A percentile compares a stretch with the other conserved stretches of the same genome.
These are phyloP conservation scores for Sussaba pulchella DNA, from an alignment of 2,888 invertebrate genomes.

Conservation along the genomic window DNA sequence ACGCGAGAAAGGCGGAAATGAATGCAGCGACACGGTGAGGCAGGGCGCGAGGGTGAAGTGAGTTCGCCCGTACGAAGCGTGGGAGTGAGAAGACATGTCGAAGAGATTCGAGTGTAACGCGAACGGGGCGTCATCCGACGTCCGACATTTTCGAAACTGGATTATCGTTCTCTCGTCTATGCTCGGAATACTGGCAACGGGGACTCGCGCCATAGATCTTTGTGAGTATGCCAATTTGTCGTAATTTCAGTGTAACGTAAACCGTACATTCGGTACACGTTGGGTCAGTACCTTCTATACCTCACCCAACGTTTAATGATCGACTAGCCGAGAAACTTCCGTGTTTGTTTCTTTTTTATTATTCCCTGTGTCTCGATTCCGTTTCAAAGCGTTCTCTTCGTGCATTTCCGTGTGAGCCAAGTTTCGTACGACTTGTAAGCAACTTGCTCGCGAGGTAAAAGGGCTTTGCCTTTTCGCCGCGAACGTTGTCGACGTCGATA, in stretches of 20 bases:
- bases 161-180: constrained; percentile 72
- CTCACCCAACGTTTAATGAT: constrained; percentile 36
- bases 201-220: constrained; percentile 79
- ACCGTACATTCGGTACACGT: too few species aligned
- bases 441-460: constrained; percentile 45
- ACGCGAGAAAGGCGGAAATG: constrained; percentile 75
- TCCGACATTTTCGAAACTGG: constrained; percentile 74
- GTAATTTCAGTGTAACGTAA: neutral
- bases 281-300: neutral
- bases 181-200: constrained; percentile 68
- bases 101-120: constrained; percentile 77
- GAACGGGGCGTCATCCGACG: constrained; percentile 77
- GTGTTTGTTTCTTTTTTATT: constrained; percentile 57
- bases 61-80: constrained; percentile 74
- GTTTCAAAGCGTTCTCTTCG: constrained; percentile 25
- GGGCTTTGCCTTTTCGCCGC: constrained; percentile 51
- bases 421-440: constrained; percentile 53
- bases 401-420: constrained; percentile 47
- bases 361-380: constrained; percentile 62
- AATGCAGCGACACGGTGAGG: constrained; percentile 80
- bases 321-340: constrained; percentile 55
- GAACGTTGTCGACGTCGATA: constrained; percentile 44
- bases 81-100: constrained; percentile 77
- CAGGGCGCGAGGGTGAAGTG: constrained; percentile 78
- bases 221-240: constrained; percentile 75